These are phyloP conservation scores for Calephelis perditalis DNA, from an alignment of 2,888 invertebrate species.

Conservation along the genomic window DNA sequence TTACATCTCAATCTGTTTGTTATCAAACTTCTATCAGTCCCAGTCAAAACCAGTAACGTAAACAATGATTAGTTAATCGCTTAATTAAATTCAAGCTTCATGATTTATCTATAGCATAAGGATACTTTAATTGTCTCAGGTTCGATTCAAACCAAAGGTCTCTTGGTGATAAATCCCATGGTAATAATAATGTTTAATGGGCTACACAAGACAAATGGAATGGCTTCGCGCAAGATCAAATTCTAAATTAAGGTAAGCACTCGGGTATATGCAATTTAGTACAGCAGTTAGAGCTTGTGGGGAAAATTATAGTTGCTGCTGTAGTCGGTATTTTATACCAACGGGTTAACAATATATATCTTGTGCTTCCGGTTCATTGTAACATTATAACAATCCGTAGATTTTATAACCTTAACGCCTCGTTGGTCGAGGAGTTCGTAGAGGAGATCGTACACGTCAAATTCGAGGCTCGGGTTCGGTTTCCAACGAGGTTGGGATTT, in stretches of 20 bases:
- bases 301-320: neutral
- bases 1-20: no score
- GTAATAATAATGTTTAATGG: constrained; percentile 19
- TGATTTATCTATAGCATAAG: constrained; percentile 2
- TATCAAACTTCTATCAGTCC: no score
- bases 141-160: constrained; percentile 16
- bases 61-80: neutral
- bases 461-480: no score
- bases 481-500: no score
- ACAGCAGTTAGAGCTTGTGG: neutral
- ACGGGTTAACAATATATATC: no score
- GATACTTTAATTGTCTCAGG: neutral
- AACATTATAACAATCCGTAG: no score
- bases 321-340: no score
- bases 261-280: constrained; percentile 1
- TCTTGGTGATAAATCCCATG: constrained; percentile 13
- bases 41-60: no score
- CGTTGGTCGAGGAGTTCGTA: no score
- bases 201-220: constrained; percentile 17
- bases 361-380: no score
- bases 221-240: constrained; percentile 12
- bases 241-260: constrained; percentile 7
- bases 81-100: neutral
- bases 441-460: no score
- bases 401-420: no score